Evolutionary conservation across 2,888 invertebrate genomes (phyloP).

Genomic region (Drosophila borealis): DNA sequence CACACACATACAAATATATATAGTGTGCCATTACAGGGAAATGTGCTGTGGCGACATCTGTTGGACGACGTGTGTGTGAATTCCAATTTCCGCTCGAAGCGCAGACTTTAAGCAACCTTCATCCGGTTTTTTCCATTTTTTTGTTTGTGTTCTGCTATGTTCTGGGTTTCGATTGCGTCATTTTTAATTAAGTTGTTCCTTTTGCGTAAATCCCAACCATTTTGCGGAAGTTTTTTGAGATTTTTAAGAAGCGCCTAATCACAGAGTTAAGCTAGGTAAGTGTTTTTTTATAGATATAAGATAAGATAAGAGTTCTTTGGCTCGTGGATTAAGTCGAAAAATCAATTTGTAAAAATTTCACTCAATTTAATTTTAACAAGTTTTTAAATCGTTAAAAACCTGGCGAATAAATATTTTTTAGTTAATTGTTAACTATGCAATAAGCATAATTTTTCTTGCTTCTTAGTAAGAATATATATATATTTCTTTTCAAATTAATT

Average conservation of each 20-base stretch:
- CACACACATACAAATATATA: constrained; percentile 5
- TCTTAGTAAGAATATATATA: no score
- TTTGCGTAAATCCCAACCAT: constrained; percentile 8
- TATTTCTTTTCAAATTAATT: no score
- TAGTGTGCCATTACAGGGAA: constrained; percentile 5
- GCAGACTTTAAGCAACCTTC: constrained; percentile 36
- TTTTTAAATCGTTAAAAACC: no score
- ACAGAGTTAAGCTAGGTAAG: constrained; percentile 19
- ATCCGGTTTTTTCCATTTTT: constrained; percentile 31
- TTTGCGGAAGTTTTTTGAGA: constrained; percentile 9
- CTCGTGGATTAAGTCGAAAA: no score
- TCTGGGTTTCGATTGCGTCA: constrained; percentile 16
- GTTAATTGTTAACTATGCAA: no score
- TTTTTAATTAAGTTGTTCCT: constrained; percentile 44
- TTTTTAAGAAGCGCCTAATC: background rate
- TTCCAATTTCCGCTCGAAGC: constrained; percentile 63
- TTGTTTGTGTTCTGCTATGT: constrained; percentile 5
- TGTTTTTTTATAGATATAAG: background rate
- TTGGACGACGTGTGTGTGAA: constrained; percentile 52
- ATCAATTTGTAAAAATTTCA: background rate
- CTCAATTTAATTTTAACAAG: background rate
- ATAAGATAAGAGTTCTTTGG: no score
- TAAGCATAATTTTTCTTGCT: background rate
- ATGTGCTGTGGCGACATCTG: constrained; percentile 59
- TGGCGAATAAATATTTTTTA: no score